phyloP scores from a whole-genome alignment of 2,888 invertebrate genomes.

The Sinodicranocentrus sp. region DNA sequence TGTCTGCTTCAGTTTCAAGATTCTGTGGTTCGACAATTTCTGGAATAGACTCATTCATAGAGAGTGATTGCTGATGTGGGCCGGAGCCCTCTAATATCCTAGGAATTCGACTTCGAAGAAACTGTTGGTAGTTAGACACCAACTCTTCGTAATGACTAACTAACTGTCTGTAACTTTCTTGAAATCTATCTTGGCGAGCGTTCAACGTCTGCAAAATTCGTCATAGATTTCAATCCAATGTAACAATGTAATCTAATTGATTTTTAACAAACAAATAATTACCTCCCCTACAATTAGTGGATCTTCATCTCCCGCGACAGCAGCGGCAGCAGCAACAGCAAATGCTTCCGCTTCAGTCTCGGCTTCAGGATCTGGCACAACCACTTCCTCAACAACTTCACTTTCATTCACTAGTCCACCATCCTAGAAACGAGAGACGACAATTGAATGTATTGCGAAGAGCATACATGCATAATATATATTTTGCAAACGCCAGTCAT shows the following conservation, averaged over 20 bases:
- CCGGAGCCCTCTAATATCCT: constrained; percentile 65
- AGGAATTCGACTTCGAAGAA: constrained; percentile 73
- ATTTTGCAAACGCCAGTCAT: no score
- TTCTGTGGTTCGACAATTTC: constrained; percentile 24
- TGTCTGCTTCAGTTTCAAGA: constrained; percentile 15
- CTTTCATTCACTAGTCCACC: constrained; percentile 33
- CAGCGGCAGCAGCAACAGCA: constrained; percentile 67
- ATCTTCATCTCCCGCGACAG: constrained; percentile 64
- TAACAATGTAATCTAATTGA: no score
- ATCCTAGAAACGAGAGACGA: constrained; percentile 25
- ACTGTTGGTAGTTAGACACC: constrained; percentile 75
- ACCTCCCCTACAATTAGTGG: constrained; percentile 62
- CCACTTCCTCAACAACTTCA: constrained; percentile 56
- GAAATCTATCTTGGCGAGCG: constrained; percentile 74
- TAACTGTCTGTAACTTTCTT: constrained; percentile 74
- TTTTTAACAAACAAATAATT: constrained; percentile 6
- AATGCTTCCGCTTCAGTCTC: constrained; percentile 54
- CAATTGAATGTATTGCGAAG: background rate
- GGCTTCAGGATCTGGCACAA: constrained; percentile 49
- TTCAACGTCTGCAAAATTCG: constrained; percentile 64
- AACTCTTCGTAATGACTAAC: constrained; percentile 75
- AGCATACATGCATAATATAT: no score
- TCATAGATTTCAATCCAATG: no score
- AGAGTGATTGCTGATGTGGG: background rate
- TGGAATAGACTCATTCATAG: constrained; percentile 12